Conservation (phyloP, 2,888 invertebrate species). For the Dusona sp. region DNA sequence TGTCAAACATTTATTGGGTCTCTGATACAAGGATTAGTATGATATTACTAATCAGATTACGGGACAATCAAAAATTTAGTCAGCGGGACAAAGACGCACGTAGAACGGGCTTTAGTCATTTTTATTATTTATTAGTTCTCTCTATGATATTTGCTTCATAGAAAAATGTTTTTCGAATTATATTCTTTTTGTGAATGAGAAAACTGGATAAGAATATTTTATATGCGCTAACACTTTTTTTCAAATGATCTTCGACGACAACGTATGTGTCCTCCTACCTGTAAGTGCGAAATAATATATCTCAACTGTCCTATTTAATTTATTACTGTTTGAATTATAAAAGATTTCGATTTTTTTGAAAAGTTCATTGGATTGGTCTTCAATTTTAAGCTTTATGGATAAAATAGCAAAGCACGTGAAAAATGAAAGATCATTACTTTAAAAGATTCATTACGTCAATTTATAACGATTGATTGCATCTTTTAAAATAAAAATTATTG, state of each 20-base stretch:
- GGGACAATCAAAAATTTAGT: not conserved
- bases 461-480: too few species aligned
- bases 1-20: not conserved
- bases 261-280: not conserved
- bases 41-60: not conserved
- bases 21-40: not conserved
- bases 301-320: too few species aligned
- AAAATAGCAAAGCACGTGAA: not conserved
- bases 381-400: not conserved
- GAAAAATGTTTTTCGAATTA: not conserved
- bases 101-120: not conserved
- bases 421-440: not conserved
- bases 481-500: too few species aligned
- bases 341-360: not conserved
- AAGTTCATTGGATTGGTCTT: not conserved
- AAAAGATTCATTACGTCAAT: not conserved
- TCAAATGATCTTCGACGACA: not conserved
- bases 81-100: not conserved
- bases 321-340: too few species aligned
- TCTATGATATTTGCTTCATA: not conserved
- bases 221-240: not conserved
- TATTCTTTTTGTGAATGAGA: not conserved
- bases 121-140: not conserved
- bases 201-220: not conserved
- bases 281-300: too few species aligned